Evolutionary conservation across 2,113 vertebrate species (phyloP), one percentile per base, ranked within the genome.

Genomic region (Solea solea): DNA sequence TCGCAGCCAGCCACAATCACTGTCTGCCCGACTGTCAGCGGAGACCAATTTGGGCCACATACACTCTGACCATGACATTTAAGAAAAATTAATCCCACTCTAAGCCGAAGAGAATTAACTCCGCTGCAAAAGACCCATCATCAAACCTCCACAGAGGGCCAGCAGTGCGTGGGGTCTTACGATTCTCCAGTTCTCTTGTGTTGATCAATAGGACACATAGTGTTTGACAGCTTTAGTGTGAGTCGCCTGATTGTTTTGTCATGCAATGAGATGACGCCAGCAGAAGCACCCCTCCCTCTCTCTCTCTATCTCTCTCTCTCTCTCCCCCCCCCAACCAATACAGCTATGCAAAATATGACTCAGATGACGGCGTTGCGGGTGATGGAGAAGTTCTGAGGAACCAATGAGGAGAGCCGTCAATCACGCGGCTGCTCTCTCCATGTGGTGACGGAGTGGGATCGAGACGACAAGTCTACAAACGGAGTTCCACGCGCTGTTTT

Each of bases 61-160:
- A 78, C 76, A 83, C 80, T 83, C 86, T 79, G 69, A 83, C 89
- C 85, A 63, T 85, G 87, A 91, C 77, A 83, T 86, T 82, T 77
- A 69, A 72, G 71, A 81, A 85, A 81, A 84, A 83, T 88, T 74
- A 74, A 84, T 86, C 81, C 65, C 60, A 63, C 57, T 68, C 59
- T 65, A 65, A 81, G 54, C 64, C 79, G 1, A 80, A 44, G 56
- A 84, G 63, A 87, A 87, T 85, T 78, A 86, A 79, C 34, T 57
- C 62, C 2, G 42, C 69, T 0, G 44, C 61, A 59, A 52, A 65
- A 39, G 48, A 21, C 21, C 69, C 54, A 74, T 69, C 62, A 44
- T 41, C 64, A 68, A 13, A 74, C 58, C 63, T 61, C 50, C 42
- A 15, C 46, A 59, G 72, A 58, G 63, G 39, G 44, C n/a, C 0